Percentiles rank a stretch among this genome's conserved stretches.
These are phyloP conservation scores for Strix aluco DNA, from an alignment of 2,113 vertebrate genomes.

Conservation along the genomic window DNA sequence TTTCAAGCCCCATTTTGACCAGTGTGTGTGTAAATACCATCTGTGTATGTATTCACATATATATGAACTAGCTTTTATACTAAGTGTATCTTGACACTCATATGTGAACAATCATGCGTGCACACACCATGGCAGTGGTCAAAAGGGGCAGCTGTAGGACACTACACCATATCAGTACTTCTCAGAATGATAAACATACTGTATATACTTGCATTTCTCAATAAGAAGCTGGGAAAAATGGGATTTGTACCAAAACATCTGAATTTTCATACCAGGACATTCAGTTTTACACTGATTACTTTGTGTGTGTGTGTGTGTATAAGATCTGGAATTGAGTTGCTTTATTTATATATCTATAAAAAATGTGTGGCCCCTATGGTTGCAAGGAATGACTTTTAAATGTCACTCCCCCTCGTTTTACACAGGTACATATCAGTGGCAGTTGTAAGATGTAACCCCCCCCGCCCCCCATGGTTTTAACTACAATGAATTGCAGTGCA, in stretches of 20 bases:
- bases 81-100: neutral
- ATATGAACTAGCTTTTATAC: neutral
- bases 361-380: neutral
- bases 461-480: neutral
- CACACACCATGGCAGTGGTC: neutral
- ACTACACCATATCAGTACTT: neutral
- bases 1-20: neutral
- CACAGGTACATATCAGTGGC: neutral
- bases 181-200: neutral
- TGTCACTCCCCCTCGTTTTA: neutral
- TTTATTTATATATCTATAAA: neutral
- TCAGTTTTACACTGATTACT: neutral
- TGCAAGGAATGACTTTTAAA: neutral
- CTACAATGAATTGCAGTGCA: neutral
- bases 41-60: neutral
- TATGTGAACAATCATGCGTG: accelerated
- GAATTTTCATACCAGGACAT: neutral
- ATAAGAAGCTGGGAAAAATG: neutral
- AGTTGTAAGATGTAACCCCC: neutral
- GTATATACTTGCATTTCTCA: neutral
- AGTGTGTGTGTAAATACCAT: neutral
- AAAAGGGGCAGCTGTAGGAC: neutral
- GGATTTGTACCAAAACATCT: neutral
- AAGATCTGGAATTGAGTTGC: neutral
- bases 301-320: neutral